Base-by-base conservation (phyloP, 2,888 invertebrate genomes). In the Cryptocheilus praepositus region DNA sequence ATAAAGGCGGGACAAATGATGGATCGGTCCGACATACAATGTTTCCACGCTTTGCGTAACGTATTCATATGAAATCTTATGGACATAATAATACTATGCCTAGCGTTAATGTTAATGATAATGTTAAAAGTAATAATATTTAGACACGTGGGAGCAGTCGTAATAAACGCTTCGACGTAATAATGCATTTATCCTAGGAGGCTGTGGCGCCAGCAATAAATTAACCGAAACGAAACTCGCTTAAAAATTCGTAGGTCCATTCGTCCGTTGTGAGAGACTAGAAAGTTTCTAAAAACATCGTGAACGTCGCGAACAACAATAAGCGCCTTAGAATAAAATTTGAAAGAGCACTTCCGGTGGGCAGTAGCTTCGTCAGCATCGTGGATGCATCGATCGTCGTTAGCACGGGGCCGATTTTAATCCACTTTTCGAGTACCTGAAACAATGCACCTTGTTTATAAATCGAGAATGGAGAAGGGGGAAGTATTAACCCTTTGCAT, bases 271-370 rank as follows among this genome's bases (percentile, higher is more conserved):
- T 71, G 76, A 74, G 71, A 84, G 86, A 86, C 85, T 86, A 86
- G 86, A 86, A 83, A 36, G 7, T 36, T 86, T 83, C 85, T 72
- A 83, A 83, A 36, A 83, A 81, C 67, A 77, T 79, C 70, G 76
- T 76, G 65, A 60, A 36, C 36, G 63, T 53, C 63, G 59, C 64
- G 65, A 68, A 65, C 53, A 16, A 53, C 36, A 11, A 36, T 4
- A 36, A 11, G 3, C 57, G 68, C 13, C 65, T 70, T 71, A 68
- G n/a, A 66, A 57, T 68, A 65, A 68, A 71, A 71, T 63, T 77
- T 67, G 75, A 82, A 82, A 82, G 83, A 84, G 83, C 83, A 84
- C 82, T 83, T 85, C 72, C 80, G 83, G 84, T 82, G 81, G 82
- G 77, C 74, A 80, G 78, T 67, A 5, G 36, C 36, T 72, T 78